Base-by-base conservation (phyloP, 2,797 vertebrate species). In the Hoplostethus atlanticus region DNA sequence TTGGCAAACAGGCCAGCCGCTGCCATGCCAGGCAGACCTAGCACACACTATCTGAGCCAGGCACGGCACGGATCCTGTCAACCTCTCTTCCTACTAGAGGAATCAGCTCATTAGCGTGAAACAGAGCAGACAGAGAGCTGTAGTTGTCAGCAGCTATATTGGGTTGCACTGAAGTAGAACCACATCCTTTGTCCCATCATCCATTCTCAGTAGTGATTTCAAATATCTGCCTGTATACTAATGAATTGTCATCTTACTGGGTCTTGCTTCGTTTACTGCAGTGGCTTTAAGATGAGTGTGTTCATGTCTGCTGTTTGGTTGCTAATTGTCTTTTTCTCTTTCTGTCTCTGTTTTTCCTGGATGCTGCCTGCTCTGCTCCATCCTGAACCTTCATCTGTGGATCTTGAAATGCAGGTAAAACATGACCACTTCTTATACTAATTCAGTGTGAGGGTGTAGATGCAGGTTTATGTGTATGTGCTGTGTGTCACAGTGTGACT, bases 21-120 rank as follows among this genome's bases (percentile, higher is more conserved):
- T 46, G 34, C 55, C 16, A 9, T 34, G 55, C 34, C 55, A 57
- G 55, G 55, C 34, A 57, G 55, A 38, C 12, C 25, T 47, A 56
- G 80, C 21, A 21, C 21, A 21, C 21, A 21, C 21, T 21, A 21
- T 21, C 21, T 21, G 21, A 21, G 21, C 21, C 21, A 21, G 21
- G 21, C 31, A 34, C n/a, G 15, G 31, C 34, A 34, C 55, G 31
- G 16, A 44, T 48, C 30, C 56, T 51, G 44, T 47, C 21, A 21
- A 21, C 21, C 21, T 21, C 21, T 21, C 21, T 21, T 47, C 44
- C 44, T 47, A 47, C 12, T 13, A 13, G 44, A 47, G 44, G 12
- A 47, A 85, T 89, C 71, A 68, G 70, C 69, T 87, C 84, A 88
- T 87, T 88, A 85, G 68, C 67, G 58, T 71, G 21, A 87, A 85